Evolutionary conservation across 2,113 vertebrate species (phyloP).

Genomic region (Salvelinus namaycush): DNA sequence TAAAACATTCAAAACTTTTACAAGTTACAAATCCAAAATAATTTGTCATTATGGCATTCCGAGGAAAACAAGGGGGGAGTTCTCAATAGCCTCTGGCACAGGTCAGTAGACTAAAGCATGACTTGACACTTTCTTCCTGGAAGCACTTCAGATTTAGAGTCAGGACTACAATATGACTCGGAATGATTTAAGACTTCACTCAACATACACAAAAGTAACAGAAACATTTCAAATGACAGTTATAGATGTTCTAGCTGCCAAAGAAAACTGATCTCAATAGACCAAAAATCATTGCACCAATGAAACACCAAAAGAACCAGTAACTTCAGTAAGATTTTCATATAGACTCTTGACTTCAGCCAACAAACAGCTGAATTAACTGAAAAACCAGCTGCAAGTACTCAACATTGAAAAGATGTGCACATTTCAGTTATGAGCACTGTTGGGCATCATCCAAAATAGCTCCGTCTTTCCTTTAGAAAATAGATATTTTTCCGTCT

Average conservation of each 20-base stretch:
- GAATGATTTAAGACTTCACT: conserved; percentile 65
- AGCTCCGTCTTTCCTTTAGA: background rate
- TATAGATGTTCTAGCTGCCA: conserved; percentile 52
- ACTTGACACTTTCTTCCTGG: conserved; percentile 40
- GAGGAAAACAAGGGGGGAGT: no score
- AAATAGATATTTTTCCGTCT: conserved; percentile 16
- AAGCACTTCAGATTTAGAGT: conserved; percentile 28
- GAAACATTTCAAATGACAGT: conserved; percentile 40
- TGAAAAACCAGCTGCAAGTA: background rate
- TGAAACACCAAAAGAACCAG: conserved; percentile 24
- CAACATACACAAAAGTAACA: conserved; percentile 36
- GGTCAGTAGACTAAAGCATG: conserved; percentile 23
- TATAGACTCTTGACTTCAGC: background rate
- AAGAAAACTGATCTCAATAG: conserved; percentile 41
- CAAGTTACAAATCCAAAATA: no score
- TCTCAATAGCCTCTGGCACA: conserved; percentile 3
- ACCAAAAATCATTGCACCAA: conserved; percentile 51
- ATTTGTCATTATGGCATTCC: no score
- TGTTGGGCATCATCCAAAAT: background rate
- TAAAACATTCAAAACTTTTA: no score
- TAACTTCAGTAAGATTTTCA: conserved; percentile 12
- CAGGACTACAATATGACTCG: conserved; percentile 54
- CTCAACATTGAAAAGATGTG: background rate
- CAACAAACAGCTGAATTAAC: background rate
- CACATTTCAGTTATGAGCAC: conserved; percentile 1